Evolutionary conservation across 2,113 vertebrate genomes (phyloP), one percentile per base, ranked within the genome.

Genomic region (Labrus mixtus): DNA sequence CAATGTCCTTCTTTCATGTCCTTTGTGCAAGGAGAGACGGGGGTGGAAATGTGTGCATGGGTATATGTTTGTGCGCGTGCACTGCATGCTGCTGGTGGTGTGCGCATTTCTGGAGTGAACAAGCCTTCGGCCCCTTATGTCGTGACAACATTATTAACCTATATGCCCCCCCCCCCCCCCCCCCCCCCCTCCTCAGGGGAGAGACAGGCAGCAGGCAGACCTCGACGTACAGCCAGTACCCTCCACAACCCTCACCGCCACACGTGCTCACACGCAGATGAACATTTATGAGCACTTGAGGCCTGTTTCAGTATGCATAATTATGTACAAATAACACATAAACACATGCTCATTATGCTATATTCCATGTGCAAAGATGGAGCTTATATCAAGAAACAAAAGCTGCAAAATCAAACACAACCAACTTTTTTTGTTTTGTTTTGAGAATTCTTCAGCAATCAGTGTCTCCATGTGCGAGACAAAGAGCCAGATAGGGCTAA

Each of bases 81-180:
- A 6, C 29, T 33, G 29, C 29, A 33, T 33, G 29, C 29, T 33
- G 29, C 29, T 25, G 25, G 25, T 73, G 36, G 41, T 45, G 2
- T n/a, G 45, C 53, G 41, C 8, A 48, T 63, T 84, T 78, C 78
- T 59, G 22, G 33, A 39, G 11, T 68, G 76, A 84, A 85, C 57
- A 81, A 73, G 79, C 86, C 82, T 82, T 57, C 6, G 10, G 73
- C 85, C 83, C 67, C 55, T 79, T 11, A 61, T 78, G 55, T 50
- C 50, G 39, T 80, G 79, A 90, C 80, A 92, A 76, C 76, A 75
- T 81, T 82, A 89, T 88, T 89, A 90, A 89, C 90, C 89, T 87
- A 58, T 71, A 73, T 81, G 80, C 57, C 63, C 78, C 66, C 60
- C 76, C 66, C 45, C 81, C 59, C 20, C 61, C 29, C 17, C 29